Evolutionary conservation across 1,140 invertebrate species (phyloP), one percentile per base, ranked within the genome.

Genomic region (Myzus persicae): DNA sequence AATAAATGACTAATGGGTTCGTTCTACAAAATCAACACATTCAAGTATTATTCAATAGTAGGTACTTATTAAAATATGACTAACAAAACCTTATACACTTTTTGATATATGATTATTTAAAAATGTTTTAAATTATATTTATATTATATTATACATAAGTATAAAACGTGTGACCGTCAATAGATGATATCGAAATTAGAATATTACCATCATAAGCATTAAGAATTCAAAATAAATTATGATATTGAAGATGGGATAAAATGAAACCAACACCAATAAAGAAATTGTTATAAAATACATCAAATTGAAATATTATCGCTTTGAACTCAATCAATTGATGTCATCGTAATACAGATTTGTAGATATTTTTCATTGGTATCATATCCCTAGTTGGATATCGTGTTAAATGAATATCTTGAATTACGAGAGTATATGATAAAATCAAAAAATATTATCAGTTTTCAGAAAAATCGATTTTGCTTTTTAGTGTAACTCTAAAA

Each of bases 51-150:
- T 42, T 46, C 42, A 11, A 1, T 84, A 26, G 46, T 9, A 6
- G 20, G 20, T 84, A 18, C 14, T 84, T 84, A 40, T 84, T 40
- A 42, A 84, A 84, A 84, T 67, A 67, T 84, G 38, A 42, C 8
- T 84, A 84, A 84, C 38, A 84, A 84, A 84, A 84, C 42, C 42
- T 42, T 84, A 84, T 84, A 42, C 38, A 42, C 24, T 84, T 40
- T 38, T 42, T 1, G 22, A 84, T 42, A 26, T 0, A 42, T 81
- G n/a, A 22, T 82, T 22, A 8, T 82, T 82, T 81, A 38, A 38
- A 38, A 81, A 81, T 38, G 4, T 81, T n/a, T 38, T 82, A 38
- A 20, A 36, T 81, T 38, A 82, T 38, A 67, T 67, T n/a, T 36
- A 81, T 22, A 76, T 38, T 20, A 38, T 38, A 22, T 22, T 82